A percentile compares a stretch with the other conserved stretches of the same genome.
Evolutionary conservation across 2,797 vertebrate species (phyloP).

Genomic region (Synanceia verrucosa): DNA sequence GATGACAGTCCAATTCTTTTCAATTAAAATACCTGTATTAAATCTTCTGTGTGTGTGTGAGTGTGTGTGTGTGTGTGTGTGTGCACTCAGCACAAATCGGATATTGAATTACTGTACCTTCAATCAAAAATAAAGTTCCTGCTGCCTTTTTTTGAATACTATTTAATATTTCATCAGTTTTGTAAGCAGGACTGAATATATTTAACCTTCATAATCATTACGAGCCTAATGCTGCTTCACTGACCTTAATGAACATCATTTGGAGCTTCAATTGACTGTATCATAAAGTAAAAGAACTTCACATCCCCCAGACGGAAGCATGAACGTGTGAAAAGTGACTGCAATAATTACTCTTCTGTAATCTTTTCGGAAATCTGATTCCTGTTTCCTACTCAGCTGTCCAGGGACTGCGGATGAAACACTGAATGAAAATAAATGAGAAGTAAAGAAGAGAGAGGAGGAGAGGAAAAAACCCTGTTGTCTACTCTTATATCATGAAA

Average conservation of each 20-base stretch:
- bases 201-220: slow-evolving; percentile 43
- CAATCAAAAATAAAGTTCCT: slow-evolving; percentile 23
- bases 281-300: slow-evolving; percentile 8
- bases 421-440: slow-evolving; percentile 46
- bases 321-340: not conserved
- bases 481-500: not conserved
- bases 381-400: slow-evolving; percentile 32
- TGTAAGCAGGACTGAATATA: slow-evolving; percentile 18
- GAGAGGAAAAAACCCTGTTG: not conserved
- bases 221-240: slow-evolving; percentile 10
- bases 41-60: slow-evolving; percentile 22
- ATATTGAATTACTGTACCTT: slow-evolving; percentile 47
- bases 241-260: slow-evolving; percentile 46
- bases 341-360: slow-evolving; percentile 18
- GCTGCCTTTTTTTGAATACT: slow-evolving; percentile 34
- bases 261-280: slow-evolving; percentile 37
- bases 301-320: slow-evolving; percentile 7
- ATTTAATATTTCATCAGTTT: slow-evolving; percentile 28
- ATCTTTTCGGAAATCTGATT: slow-evolving; percentile 26
- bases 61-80: not conserved
- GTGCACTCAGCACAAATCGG: slow-evolving; percentile 2
- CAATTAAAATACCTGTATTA: slow-evolving; percentile 69
- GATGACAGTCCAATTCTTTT: slow-evolving; percentile 69
- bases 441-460: not conserved
- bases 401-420: slow-evolving; percentile 18